These are phyloP conservation scores for Xiphophorus maculatus DNA, from an alignment of 2,113 vertebrate species.

Conservation along the genomic window DNA sequence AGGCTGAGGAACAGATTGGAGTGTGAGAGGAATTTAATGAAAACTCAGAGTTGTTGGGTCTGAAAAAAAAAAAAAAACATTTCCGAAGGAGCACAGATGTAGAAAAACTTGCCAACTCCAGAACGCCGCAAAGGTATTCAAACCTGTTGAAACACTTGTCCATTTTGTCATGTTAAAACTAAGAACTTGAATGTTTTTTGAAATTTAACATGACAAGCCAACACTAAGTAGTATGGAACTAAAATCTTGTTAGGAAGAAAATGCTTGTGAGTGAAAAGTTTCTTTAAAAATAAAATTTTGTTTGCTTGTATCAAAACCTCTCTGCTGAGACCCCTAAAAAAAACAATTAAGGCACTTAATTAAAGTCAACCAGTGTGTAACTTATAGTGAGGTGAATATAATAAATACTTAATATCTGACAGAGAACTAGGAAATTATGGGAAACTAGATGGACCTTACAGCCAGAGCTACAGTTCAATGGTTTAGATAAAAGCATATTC, in stretches of 20 bases:
- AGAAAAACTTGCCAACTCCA: background rate
- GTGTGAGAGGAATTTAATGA: conserved; percentile 3
- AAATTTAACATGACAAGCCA: background rate
- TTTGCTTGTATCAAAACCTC: background rate
- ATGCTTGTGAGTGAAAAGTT: background rate
- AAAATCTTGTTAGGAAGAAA: background rate
- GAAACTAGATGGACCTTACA: no score
- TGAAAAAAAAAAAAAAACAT: background rate
- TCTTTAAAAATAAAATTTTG: no score
- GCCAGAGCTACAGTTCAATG: no score
- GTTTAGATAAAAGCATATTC: no score
- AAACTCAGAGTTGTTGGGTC: background rate
- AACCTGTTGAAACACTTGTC: background rate
- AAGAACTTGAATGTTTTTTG: background rate
- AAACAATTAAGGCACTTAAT: no score
- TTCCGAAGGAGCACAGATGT: conserved; percentile 1
- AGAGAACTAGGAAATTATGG: no score
- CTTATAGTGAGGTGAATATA: no score
- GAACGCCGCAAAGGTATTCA: background rate
- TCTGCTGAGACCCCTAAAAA: background rate
- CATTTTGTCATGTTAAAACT: background rate
- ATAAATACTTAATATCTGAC: no score
- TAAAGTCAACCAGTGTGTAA: no score
- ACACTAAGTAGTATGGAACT: background rate
- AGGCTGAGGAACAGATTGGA: conserved; percentile 9